These are phyloP conservation scores for Prionailurus viverrinus DNA, from an alignment of 2,113 vertebrate species.

Conservation along the genomic window DNA sequence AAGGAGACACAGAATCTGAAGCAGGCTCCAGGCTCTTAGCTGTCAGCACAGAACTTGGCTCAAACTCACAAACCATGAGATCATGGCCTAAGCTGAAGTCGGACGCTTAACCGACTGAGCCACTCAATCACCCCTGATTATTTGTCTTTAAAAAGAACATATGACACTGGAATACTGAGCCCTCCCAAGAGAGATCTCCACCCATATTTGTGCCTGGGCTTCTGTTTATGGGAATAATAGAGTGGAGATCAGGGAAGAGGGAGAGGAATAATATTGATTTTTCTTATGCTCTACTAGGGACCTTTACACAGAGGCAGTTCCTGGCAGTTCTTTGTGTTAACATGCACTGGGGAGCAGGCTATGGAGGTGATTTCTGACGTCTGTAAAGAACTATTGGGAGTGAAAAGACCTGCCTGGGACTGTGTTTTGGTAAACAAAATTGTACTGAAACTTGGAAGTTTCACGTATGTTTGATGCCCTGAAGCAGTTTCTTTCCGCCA, in stretches of 20 bases:
- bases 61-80: too few relatives aligned
- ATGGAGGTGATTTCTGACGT: background rate
- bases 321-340: conserved; percentile 29
- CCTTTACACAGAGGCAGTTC: background rate
- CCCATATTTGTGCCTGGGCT: background rate
- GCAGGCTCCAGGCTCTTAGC: too few relatives aligned
- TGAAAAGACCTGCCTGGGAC: background rate
- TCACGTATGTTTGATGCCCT: background rate
- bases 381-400: background rate
- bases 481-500: conserved; percentile 2
- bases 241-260: background rate
- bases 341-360: background rate
- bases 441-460: background rate
- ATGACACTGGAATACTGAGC: background rate
- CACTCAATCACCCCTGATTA: too few relatives aligned
- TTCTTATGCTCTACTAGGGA: background rate
- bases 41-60: too few relatives aligned
- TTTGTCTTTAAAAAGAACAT: conserved; percentile 10
- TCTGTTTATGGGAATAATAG: background rate
- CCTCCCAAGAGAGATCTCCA: background rate
- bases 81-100: too few relatives aligned
- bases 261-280: conserved; percentile 1
- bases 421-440: conserved; percentile 43
- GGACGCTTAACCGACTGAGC: too few relatives aligned
- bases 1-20: too few relatives aligned